These are phyloP conservation scores for Dione juno DNA, from an alignment of 2,888 invertebrate species.

Conservation along the genomic window DNA sequence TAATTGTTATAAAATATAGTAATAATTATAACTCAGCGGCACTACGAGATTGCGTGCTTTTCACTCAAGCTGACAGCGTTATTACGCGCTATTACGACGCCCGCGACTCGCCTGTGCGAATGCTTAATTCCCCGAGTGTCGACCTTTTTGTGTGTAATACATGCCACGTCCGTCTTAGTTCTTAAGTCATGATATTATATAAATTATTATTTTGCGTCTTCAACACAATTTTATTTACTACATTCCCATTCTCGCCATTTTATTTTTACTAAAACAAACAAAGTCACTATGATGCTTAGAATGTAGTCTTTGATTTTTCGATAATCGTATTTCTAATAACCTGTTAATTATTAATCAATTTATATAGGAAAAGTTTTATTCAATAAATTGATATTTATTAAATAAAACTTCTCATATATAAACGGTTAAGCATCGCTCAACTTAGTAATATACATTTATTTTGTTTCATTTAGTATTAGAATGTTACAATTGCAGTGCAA, in stretches of 20 bases:
- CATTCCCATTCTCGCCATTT: no score
- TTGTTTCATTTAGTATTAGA: not conserved
- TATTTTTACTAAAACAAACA: no score
- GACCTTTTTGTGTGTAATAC: not conserved
- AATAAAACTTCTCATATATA: no score
- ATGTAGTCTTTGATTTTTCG: no score
- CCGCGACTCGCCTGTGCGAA: slow-evolving; percentile 1
- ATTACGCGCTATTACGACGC: slow-evolving; percentile 13
- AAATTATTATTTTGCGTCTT: not conserved
- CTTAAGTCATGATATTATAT: not conserved
- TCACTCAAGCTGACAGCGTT: slow-evolving; percentile 20
- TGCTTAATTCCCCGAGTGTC: slow-evolving; percentile 7
- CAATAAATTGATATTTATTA: no score
- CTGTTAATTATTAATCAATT: no score
- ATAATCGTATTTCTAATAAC: no score
- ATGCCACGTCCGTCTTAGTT: not conserved
- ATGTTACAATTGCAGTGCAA: not conserved
- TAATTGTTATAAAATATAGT: not conserved
- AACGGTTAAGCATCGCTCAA: no score
- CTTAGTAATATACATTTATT: not conserved
- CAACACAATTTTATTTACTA: no score
- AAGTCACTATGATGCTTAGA: no score
- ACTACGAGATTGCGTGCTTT: slow-evolving; percentile 14
- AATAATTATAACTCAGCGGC: not conserved
- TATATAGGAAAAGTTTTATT: no score